A percentile compares a stretch with the other conserved stretches of the same genome.
phyloP scores from a whole-genome alignment of 1,140 invertebrate genomes.

The Nasonia longicornis region DNA sequence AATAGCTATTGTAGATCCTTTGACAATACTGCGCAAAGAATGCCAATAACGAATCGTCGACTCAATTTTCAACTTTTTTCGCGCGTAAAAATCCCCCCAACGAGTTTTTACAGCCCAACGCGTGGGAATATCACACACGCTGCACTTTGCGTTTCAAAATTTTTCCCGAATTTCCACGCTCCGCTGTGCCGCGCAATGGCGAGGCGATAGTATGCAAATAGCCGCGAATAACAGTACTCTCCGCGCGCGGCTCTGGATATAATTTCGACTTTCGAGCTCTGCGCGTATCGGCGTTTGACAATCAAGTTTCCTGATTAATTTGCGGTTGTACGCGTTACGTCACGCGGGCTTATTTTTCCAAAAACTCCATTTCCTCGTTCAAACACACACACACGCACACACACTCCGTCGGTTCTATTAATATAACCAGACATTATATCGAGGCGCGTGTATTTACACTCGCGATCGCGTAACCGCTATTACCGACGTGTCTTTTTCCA shows the following conservation, averaged over 20 bases:
- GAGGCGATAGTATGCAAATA: no score
- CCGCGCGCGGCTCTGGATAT: no score
- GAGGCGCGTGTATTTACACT: neutral
- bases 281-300: no score
- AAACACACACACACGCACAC: no score
- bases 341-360: no score
- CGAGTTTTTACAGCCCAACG: neutral
- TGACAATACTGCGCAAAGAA: neutral
- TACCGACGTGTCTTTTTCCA: neutral
- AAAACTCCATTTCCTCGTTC: no score
- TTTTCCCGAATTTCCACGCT: neutral
- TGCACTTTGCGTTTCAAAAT: no score
- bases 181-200: no score
- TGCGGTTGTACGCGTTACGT: no score
- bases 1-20: neutral
- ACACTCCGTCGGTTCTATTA: neutral
- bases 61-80: neutral
- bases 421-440: neutral
- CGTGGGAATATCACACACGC: neutral
- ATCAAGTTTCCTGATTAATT: no score
- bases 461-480: neutral
- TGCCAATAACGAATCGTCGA: neutral
- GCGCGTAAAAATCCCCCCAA: neutral
- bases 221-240: no score
- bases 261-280: no score